Evolutionary conservation across 2,113 vertebrate species (phyloP), one percentile per base, ranked within the genome.

Genomic region (Serinus canaria): DNA sequence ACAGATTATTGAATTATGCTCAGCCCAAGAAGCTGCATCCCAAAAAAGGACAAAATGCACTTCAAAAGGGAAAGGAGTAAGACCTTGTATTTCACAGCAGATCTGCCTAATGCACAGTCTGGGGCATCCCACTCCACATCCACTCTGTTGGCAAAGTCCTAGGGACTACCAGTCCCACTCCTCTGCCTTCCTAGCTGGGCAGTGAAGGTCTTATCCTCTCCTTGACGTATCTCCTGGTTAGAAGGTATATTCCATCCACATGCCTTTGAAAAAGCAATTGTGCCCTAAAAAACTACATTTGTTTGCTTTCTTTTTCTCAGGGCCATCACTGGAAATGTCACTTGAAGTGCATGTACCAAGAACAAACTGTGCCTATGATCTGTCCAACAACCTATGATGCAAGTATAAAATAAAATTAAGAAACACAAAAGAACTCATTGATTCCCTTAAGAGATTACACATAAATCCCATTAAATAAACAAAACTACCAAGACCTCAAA

Each of bases 161-260:
- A 9, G n/a, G 2, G 13, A 80, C 33, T 2, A 13, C 27, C 56
- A 78, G 11, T 1, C 21, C 31, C 37, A 68, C 1, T 4, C 2
- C 35, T 56, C 37, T 49, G 43, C 52, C 20, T 49, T 74, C 46
- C 78, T 13, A 25, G 19, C 31, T 0, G 0, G 25, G 27, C 33
- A 50, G 39, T 16, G 35, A 77, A 52, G 49, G 62, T 13, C 27
- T 50, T 25, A 62, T 2, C 22, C 35, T 50, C 30, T 47, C 53
- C 35, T 72, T 6, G 2, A 44, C 20, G 9, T 6, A 22, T 19
- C 23, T 63, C 39, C 68, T 37, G 11, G 39, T 41, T 50, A 67
- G 33, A 62, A 63, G 10, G 22, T 8, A 53, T 41, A 88, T 66
- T 44, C 41, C 37, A 88, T 20, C 55, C 20, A 43, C 0, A 2